phyloP scores from a whole-genome alignment of 2,113 vertebrate genomes.

The Opisthocomus hoazin region DNA sequence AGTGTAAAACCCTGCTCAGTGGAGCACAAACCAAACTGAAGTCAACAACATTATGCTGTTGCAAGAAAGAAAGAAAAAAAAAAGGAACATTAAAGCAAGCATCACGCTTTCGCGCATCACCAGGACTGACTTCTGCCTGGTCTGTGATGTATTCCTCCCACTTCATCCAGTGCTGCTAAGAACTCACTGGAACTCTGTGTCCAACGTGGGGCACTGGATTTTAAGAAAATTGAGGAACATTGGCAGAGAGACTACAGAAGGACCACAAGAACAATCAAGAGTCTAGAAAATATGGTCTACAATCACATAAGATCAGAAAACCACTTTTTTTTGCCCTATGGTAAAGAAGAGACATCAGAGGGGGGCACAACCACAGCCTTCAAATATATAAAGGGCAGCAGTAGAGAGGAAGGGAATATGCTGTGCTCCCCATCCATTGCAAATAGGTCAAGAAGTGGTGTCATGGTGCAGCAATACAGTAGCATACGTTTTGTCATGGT shows the following conservation, averaged over 20 bases:
- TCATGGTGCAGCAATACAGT: background rate
- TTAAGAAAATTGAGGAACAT: background rate
- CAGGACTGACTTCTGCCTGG: background rate
- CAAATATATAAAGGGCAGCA: background rate
- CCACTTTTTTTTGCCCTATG: background rate
- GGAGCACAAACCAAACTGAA: background rate
- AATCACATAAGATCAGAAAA: background rate
- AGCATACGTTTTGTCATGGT: background rate
- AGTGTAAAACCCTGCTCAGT: background rate
- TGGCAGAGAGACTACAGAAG: background rate
- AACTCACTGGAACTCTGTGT: background rate
- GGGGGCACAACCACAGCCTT: background rate
- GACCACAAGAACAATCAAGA: background rate
- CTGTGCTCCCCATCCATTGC: background rate
- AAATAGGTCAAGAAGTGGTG: background rate
- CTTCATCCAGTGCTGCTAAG: background rate
- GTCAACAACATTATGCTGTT: background rate
- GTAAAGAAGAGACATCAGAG: background rate
- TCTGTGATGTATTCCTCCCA: background rate
- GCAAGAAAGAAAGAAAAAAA: background rate
- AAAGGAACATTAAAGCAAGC: background rate
- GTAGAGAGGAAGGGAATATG: background rate
- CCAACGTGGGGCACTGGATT: background rate
- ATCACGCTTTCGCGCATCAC: fast-evolving
- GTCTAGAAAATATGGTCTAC: background rate